phyloP scores from a whole-genome alignment of 2,888 invertebrate genomes.

The Cataglyphis altisquamis region DNA sequence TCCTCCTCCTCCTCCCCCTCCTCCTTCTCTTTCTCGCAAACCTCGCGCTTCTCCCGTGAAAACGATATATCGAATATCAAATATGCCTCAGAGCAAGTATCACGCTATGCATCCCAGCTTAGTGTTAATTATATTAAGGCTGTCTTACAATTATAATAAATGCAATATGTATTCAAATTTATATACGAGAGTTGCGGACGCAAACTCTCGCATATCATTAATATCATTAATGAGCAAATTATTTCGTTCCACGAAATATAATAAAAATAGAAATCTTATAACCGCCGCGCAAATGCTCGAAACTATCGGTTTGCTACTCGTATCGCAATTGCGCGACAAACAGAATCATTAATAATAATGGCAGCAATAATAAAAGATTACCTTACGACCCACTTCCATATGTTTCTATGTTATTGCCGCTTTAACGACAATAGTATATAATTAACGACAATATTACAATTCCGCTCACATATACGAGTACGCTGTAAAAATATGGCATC shows the following conservation, averaged over 20 bases:
- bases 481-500: constrained; percentile 22
- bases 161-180: not conserved
- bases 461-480: constrained; percentile 20
- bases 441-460: constrained; percentile 56
- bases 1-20: not conserved
- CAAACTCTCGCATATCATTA: not conserved
- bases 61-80: constrained; percentile 64
- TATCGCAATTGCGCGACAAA: constrained; percentile 45
- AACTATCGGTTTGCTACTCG: constrained; percentile 5
- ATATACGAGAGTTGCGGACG: not conserved
- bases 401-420: constrained; percentile 46
- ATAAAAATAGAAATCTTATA: constrained; percentile 7
- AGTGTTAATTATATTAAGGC: not conserved
- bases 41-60: constrained; percentile 61
- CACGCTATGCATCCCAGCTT: not conserved
- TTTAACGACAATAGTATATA: constrained; percentile 53
- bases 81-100: constrained; percentile 55
- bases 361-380: constrained; percentile 55
- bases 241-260: constrained; percentile 9
- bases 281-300: not conserved
- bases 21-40: constrained; percentile 9
- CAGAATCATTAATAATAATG: constrained; percentile 55
- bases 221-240: constrained; percentile 4
- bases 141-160: not conserved
- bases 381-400: constrained; percentile 52